These are phyloP conservation scores for Andricus quercusramuli DNA, from an alignment of 2,888 invertebrate genomes.

Conservation along the genomic window DNA sequence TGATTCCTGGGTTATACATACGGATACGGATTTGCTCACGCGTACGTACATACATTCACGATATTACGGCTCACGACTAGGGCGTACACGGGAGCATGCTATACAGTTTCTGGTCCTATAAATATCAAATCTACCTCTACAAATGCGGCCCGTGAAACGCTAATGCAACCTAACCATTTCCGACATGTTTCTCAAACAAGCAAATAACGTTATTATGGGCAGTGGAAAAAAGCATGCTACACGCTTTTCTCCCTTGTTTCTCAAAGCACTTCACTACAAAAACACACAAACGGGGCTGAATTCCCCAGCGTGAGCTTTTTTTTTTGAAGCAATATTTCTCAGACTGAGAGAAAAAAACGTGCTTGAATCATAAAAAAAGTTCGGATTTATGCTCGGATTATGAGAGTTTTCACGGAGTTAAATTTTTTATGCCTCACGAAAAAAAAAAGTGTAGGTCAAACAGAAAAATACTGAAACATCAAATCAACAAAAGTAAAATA, in stretches of 20 bases:
- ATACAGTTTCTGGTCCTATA: conserved; percentile 47
- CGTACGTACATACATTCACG: conserved; percentile 30
- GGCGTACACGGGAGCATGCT: conserved; percentile 7
- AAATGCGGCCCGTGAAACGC: conserved; percentile 21
- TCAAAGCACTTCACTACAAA: not conserved
- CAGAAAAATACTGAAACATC: too few species aligned
- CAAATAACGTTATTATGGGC: conserved; percentile 2
- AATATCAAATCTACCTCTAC: conserved; percentile 56
- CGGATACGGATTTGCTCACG: conserved; percentile 47
- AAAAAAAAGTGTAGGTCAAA: too few species aligned
- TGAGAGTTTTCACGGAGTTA: not conserved
- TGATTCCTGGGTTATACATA: conserved; percentile 53
- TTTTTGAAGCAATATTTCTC: not conserved
- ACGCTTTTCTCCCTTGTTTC: not conserved
- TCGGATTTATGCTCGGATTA: not conserved
- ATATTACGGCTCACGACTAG: conserved; percentile 42
- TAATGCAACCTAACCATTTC: conserved; percentile 21
- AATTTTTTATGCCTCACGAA: too few species aligned
- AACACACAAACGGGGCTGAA: not conserved
- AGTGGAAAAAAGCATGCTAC: not conserved
- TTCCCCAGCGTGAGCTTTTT: not conserved
- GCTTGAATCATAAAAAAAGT: not conserved
- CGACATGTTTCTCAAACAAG: conserved; percentile 23
- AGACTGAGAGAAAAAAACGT: not conserved
- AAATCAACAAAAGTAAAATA: too few species aligned